phyloP scores from a whole-genome alignment of 1,140 invertebrate genomes.

The Chrysomallon squamiferum region DNA sequence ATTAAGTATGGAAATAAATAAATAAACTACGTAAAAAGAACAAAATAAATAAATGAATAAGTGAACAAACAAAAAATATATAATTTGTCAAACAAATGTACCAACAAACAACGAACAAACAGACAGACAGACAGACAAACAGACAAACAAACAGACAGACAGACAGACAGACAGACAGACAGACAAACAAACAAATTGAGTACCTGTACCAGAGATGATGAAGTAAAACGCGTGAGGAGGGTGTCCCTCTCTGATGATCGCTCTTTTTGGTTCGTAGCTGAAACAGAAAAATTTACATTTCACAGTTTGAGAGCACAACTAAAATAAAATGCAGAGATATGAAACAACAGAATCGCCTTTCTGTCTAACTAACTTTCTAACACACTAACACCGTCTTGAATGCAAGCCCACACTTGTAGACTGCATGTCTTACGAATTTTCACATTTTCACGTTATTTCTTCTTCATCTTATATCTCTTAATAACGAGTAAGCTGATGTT shows the following conservation, averaged over 20 bases:
- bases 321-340: neutral
- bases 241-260: constrained; percentile 52
- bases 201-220: constrained; percentile 55
- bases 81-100: no score
- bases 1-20: no score
- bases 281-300: constrained; percentile 2
- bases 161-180: no score
- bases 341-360: neutral
- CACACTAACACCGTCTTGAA: neutral
- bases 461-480: no score
- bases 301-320: no score
- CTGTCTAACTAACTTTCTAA: neutral
- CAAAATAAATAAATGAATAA: neutral
- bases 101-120: no score
- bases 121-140: no score
- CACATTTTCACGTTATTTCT: no score
- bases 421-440: no score
- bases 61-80: neutral
- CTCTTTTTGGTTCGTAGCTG: constrained; percentile 51
- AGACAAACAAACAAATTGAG: no score
- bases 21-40: constrained; percentile 14
- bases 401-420: no score
- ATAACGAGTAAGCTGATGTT: neutral
- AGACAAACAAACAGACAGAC: no score
- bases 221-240: constrained; percentile 54